Evolutionary conservation across 2,797 vertebrate genomes (phyloP), one percentile per base, ranked within the genome.

Genomic region (Diceros bicornis): DNA sequence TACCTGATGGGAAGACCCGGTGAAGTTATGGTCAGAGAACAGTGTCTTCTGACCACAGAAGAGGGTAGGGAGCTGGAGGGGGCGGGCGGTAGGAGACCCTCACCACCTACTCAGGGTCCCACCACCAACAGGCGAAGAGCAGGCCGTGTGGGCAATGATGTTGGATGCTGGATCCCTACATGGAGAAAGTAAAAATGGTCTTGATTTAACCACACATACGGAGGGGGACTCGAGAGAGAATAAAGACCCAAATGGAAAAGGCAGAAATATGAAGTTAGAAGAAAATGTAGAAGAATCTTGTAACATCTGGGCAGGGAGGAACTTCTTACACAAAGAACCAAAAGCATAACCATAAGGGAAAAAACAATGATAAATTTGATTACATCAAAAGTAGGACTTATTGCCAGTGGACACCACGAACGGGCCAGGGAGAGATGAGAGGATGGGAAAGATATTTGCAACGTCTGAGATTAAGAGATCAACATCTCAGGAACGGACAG

Each of bases 91-190:
- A 59, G 55, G 55, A 79, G 23, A 17, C 55, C n/a, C 14, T 41
- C 17, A 57, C 55, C 0, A 0, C 4, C 0, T 11, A 79, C 4
- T 55, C 0, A 0, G 4, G 78, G 78, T 5, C 55, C 55, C 55
- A 2, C 14, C 23, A 18, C 18, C 55, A 59, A 14, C 8, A 59
- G 50, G 50, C 2, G 2, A 52, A 52, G 50, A 52, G 50, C 50
- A 12, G 14, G 14, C 50, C 14, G 50, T 52, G 50, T 52, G 50
- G 50, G 50, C 12, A 52, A 52, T 52, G 50, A 14, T 52, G 50
- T 52, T 52, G 50, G 50, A 16, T 14, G 13, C 50, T 52, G 50
- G 50, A 52, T 52, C 50, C 16, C 50, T 52, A 52, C 50, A 14
- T 52, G 50, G 50, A 52, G 77, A 59, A 79, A 59, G 27, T 37